These are phyloP conservation scores for Hyperoplus lanceolatus DNA, from an alignment of 2,797 vertebrate genomes.

Conservation along the genomic window DNA sequence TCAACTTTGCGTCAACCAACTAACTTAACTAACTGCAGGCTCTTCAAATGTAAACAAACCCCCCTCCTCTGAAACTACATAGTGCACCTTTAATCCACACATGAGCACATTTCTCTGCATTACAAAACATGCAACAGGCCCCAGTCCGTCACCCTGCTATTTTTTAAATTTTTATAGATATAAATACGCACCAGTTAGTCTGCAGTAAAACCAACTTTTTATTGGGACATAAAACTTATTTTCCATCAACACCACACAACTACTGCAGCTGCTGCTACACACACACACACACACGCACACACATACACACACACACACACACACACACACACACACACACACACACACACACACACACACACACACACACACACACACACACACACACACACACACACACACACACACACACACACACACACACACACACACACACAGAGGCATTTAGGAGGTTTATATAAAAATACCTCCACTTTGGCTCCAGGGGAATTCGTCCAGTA, in stretches of 20 bases:
- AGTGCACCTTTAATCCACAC: constrained; percentile 50
- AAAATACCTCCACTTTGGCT: constrained; percentile 63
- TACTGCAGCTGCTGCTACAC: constrained; percentile 55
- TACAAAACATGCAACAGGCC: constrained; percentile 46
- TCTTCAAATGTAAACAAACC: no score
- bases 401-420: constrained; percentile 66
- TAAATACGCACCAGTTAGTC: constrained; percentile 79
- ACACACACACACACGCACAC: constrained; percentile 63
- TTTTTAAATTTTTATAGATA: constrained; percentile 70
- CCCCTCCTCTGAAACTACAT: no score
- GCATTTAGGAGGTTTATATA: constrained; percentile 63
- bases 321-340: constrained; percentile 67
- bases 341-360: constrained; percentile 68
- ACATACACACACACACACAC: constrained; percentile 61
- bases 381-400: constrained; percentile 66
- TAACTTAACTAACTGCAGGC: no score
- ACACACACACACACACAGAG: constrained; percentile 64
- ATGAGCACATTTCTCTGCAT: constrained; percentile 52
- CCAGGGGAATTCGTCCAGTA: constrained; percentile 70
- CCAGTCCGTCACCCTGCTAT: constrained; percentile 47
- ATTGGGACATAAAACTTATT: constrained; percentile 80
- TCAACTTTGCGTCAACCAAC: no score
- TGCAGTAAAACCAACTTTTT: constrained; percentile 78
- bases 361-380: constrained; percentile 65
- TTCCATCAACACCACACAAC: constrained; percentile 77